A percentile compares a stretch with the other conserved stretches of the same genome.
These are phyloP conservation scores for Cololabis saira DNA, from an alignment of 2,113 vertebrate genomes.

Conservation along the genomic window DNA sequence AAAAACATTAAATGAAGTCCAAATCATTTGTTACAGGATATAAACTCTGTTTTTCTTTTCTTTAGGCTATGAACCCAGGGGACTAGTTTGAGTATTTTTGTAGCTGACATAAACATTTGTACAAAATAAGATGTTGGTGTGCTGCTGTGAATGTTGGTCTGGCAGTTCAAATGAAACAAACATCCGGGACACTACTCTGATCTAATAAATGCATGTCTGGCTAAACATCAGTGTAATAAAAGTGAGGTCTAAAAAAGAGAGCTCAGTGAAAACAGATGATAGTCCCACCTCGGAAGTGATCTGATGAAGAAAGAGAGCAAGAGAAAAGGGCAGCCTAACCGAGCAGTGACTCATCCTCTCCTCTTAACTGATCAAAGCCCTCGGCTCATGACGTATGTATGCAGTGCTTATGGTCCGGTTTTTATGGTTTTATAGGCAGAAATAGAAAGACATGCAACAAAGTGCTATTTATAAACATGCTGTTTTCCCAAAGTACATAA, in stretches of 20 bases:
- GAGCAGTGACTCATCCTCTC: slow-evolving; percentile 65
- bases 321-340: slow-evolving; percentile 43
- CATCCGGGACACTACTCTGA: slow-evolving; percentile 8
- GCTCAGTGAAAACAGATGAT: slow-evolving; percentile 16
- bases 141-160: slow-evolving; percentile 21
- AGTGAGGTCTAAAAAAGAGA: slow-evolving; percentile 7
- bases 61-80: slow-evolving; percentile 55
- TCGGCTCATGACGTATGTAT: slow-evolving; percentile 47
- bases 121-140: slow-evolving; percentile 23
- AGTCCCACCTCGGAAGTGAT: slow-evolving; percentile 41
- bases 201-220: not conserved
- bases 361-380: slow-evolving; percentile 61
- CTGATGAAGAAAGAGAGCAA: slow-evolving; percentile 42
- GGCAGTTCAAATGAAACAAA: not conserved
- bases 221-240: slow-evolving; percentile 34
- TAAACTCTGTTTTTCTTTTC: slow-evolving; percentile 27
- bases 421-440: slow-evolving; percentile 48
- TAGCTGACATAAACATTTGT: slow-evolving; percentile 29
- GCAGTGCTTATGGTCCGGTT: slow-evolving; percentile 33
- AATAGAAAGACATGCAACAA: slow-evolving; percentile 22
- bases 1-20: slow-evolving; percentile 38
- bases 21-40: slow-evolving; percentile 67
- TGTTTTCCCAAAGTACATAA: slow-evolving; percentile 50
- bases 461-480: slow-evolving; percentile 33
- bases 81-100: slow-evolving; percentile 39